Conservation (phyloP, 2,888 invertebrate genomes). For the Odontocolon sp. region DNA sequence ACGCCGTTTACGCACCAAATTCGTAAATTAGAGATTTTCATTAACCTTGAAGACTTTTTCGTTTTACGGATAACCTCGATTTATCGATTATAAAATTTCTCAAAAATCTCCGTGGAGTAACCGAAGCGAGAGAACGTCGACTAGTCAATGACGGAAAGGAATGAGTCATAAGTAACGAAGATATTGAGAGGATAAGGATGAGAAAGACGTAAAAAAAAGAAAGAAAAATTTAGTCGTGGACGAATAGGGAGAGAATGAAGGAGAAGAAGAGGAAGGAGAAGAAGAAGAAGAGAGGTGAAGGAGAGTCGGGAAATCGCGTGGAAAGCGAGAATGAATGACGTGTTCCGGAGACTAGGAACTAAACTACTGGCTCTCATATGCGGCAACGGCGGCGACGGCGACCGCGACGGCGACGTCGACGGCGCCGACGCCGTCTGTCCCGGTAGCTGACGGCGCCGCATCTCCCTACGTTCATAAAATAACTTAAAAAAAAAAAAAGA, state of each 20-base stretch:
- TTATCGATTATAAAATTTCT: too few species aligned
- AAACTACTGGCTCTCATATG: slow-evolving; percentile 74
- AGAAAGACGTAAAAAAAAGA: slow-evolving; percentile 9
- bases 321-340: slow-evolving; percentile 62
- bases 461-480: slow-evolving; percentile 6
- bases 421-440: slow-evolving; percentile 61
- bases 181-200: background rate
- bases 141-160: too few species aligned
- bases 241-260: background rate
- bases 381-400: slow-evolving; percentile 62
- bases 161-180: background rate
- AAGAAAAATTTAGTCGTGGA: background rate
- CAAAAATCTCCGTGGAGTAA: too few species aligned
- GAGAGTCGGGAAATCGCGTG: slow-evolving; percentile 48
- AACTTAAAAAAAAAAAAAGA: too few species aligned
- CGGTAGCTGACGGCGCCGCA: slow-evolving; percentile 59
- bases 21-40: too few species aligned
- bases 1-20: too few species aligned
- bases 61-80: too few species aligned
- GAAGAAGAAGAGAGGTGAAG: slow-evolving; percentile 30
- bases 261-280: background rate
- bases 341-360: slow-evolving; percentile 72
- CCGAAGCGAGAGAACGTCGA: too few species aligned
- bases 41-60: too few species aligned
- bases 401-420: slow-evolving; percentile 64